Conservation (phyloP, 92 coral and sea anemone genomes). For the Siderastrea siderea region DNA sequence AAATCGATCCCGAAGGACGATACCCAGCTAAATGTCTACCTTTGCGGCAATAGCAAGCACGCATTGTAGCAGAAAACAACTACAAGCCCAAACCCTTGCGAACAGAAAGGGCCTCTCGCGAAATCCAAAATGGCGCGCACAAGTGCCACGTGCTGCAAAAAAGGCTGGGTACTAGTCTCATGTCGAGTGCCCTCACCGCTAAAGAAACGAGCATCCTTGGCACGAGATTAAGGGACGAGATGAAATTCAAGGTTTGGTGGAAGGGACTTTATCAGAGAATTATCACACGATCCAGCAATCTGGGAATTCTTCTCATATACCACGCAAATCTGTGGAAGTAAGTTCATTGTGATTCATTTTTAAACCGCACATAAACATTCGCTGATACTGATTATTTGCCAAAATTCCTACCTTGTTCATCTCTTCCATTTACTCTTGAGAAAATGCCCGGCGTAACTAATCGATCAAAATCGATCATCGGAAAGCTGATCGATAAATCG, state of each 20-base stretch:
- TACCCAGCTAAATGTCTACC: neutral
- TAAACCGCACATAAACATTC: neutral
- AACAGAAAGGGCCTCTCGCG: neutral
- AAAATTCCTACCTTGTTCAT: neutral
- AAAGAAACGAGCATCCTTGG: neutral
- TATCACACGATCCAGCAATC: constrained; percentile 32
- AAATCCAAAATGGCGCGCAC: constrained; percentile 49
- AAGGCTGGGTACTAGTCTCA: constrained; percentile 26
- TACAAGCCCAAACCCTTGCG: neutral
- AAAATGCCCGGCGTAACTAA: too few relatives aligned
- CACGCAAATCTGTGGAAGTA: constrained; percentile 74
- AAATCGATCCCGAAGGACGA: neutral
- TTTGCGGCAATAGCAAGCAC: neutral
- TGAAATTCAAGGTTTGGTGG: neutral
- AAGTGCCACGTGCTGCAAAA: neutral
- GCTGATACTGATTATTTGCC: neutral
- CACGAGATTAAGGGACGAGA: neutral
- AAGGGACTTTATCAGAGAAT: neutral
- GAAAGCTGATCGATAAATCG: too few relatives aligned
- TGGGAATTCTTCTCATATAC: constrained; percentile 47
- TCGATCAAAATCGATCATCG: too few relatives aligned
- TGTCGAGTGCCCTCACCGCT: neutral
- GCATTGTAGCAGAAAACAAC: neutral
- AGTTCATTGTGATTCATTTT: constrained; percentile 10
- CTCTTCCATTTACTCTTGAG: too few relatives aligned